phyloP scores from a whole-genome alignment of 1,140 invertebrate species.

The Ooceraea biroi region DNA sequence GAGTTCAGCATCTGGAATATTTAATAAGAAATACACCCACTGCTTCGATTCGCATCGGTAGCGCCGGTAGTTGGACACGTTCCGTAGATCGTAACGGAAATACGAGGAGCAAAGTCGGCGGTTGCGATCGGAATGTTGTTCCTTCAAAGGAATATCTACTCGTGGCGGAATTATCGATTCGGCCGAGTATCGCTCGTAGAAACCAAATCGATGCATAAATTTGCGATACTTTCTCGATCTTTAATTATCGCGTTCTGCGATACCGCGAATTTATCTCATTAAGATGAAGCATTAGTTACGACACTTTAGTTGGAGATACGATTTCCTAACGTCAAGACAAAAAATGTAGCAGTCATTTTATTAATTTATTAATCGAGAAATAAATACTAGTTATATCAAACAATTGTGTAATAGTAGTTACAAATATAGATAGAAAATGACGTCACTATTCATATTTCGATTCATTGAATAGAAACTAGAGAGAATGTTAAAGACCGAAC shows the following conservation, averaged over 20 bases:
- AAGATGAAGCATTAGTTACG: constrained; percentile 13
- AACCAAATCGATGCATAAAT: background rate
- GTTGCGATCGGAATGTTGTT: constrained; percentile 54
- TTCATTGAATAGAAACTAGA: background rate
- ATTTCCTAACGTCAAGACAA: background rate
- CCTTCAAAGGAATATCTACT: constrained; percentile 20
- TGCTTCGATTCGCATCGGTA: constrained; percentile 48
- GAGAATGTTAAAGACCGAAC: background rate
- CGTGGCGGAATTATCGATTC: constrained; percentile 23
- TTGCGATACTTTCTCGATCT: background rate
- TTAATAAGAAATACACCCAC: constrained; percentile 42
- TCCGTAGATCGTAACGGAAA: constrained; percentile 49
- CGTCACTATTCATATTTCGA: background rate
- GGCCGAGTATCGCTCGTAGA: constrained; percentile 19
- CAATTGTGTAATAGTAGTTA: background rate
- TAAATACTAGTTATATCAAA: background rate
- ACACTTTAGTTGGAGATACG: background rate
- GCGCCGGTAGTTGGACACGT: constrained; percentile 51
- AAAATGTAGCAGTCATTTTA: constrained; percentile 1
- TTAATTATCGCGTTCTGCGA: background rate
- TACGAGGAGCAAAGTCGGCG: constrained; percentile 34
- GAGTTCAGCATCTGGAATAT: constrained; percentile 17
- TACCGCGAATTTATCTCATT: constrained; percentile 4
- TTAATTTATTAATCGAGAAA: background rate
- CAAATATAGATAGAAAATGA: background rate